phyloP scores from a whole-genome alignment of 2,888 invertebrate genomes.

The Lasioglossum vierecki region DNA sequence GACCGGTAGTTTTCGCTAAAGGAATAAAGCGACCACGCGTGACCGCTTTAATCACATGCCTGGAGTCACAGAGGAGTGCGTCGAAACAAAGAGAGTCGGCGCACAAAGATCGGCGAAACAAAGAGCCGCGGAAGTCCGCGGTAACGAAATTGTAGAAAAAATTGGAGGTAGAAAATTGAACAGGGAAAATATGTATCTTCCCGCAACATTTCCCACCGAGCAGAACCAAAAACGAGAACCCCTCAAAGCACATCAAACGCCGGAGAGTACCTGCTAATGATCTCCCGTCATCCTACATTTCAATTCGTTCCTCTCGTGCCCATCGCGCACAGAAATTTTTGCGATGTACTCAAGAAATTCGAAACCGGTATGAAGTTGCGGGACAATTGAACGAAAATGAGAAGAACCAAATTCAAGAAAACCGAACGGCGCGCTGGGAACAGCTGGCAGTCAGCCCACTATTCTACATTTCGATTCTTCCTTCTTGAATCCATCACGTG shows the following conservation, averaged over 20 bases:
- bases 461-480: neutral
- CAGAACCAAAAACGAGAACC: neutral
- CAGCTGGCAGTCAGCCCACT: neutral
- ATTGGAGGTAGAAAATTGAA: neutral
- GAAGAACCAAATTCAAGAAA: no score
- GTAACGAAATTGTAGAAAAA: neutral
- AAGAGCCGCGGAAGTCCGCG: neutral
- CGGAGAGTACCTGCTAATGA: neutral
- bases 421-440: neutral
- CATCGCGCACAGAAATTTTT: neutral
- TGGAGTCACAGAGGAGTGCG: neutral
- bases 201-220: neutral
- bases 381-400: neutral
- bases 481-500: neutral
- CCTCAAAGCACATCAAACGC: neutral
- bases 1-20: neutral
- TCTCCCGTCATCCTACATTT: neutral
- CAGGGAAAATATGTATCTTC: neutral
- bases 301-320: neutral
- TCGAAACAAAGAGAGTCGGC: neutral
- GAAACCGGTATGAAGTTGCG: neutral
- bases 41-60: neutral
- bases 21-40: neutral
- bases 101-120: slow-evolving; percentile 11
- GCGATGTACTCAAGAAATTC: neutral